Evolutionary conservation across 2,888 invertebrate species (phyloP).

Genomic region (Drosophila hamatofila): DNA sequence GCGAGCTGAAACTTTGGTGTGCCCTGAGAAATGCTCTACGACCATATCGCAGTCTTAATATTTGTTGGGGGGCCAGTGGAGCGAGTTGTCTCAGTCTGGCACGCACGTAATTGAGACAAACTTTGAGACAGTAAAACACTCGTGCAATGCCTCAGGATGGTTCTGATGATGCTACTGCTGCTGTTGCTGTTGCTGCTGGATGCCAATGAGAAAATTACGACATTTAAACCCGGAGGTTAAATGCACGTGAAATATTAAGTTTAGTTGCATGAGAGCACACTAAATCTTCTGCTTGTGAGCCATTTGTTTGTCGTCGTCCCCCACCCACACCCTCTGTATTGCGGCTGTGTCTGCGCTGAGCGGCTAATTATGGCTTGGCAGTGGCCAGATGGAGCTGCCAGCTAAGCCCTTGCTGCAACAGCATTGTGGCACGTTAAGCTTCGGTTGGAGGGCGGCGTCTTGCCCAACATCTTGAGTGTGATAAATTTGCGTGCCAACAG

Average conservation of each 20-base stretch:
- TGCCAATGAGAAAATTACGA: constrained; percentile 80
- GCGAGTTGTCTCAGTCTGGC: constrained; percentile 63
- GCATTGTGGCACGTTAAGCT: constrained; percentile 89
- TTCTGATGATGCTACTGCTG: not conserved
- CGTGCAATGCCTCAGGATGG: constrained; percentile 56
- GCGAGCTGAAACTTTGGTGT: constrained; percentile 42
- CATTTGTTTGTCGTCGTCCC: constrained; percentile 55
- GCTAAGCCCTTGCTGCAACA: constrained; percentile 12
- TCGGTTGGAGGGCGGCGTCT: constrained; percentile 95
- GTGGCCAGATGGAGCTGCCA: constrained; percentile 17
- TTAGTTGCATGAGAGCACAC: constrained; percentile 74
- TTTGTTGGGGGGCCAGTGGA: constrained; percentile 47
- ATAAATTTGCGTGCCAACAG: constrained; percentile 96
- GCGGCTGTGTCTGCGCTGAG: constrained; percentile 20
- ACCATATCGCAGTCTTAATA: constrained; percentile 57
- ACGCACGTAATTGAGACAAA: constrained; percentile 80
- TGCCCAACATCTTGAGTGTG: constrained; percentile 95
- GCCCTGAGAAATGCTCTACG: constrained; percentile 49
- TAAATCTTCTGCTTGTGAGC: constrained; percentile 73
- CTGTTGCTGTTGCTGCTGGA: constrained; percentile 12
- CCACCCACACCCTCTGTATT: not conserved
- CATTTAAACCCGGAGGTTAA: constrained; percentile 77
- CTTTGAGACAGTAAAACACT: constrained; percentile 76
- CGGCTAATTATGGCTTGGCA: constrained; percentile 56
- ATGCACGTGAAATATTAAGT: constrained; percentile 79